Conservation (phyloP, 2,113 vertebrate species). For the Anarrhichthys ocellatus region DNA sequence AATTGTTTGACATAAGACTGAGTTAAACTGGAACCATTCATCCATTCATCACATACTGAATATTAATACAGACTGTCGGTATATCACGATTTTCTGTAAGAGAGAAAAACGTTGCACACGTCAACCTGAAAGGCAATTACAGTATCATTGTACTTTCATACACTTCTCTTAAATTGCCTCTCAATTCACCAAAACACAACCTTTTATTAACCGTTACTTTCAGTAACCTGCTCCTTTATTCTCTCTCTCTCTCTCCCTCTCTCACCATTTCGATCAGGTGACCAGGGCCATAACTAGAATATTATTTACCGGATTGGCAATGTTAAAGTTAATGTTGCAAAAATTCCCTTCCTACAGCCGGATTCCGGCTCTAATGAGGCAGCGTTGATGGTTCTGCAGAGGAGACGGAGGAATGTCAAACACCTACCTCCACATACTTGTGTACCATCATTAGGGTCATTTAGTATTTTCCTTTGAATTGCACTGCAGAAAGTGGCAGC, state of each 20-base stretch:
- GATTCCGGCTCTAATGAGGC: slow-evolving; percentile 88
- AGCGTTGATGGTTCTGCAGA: slow-evolving; percentile 82
- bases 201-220: background rate
- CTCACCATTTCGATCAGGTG: slow-evolving; percentile 65
- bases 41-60: background rate
- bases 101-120: slow-evolving; percentile 24
- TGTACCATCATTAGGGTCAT: slow-evolving; percentile 70
- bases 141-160: slow-evolving; percentile 52
- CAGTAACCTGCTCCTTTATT: background rate
- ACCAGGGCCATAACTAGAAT: slow-evolving; percentile 83
- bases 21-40: background rate
- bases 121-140: slow-evolving; percentile 41
- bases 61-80: slow-evolving; percentile 3
- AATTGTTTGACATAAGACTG: background rate
- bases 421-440: slow-evolving; percentile 69
- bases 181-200: slow-evolving; percentile 35
- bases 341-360: slow-evolving; percentile 85
- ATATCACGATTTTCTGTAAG: slow-evolving; percentile 23
- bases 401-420: slow-evolving; percentile 77
- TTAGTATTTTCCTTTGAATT: slow-evolving; percentile 58
- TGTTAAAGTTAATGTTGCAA: slow-evolving; percentile 91
- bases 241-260: background rate
- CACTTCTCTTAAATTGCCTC: slow-evolving; percentile 46
- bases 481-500: slow-evolving; percentile 41
- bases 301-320: slow-evolving; percentile 90